phyloP scores from a whole-genome alignment of 2,888 invertebrate genomes.

The Rhagonycha lutea region DNA sequence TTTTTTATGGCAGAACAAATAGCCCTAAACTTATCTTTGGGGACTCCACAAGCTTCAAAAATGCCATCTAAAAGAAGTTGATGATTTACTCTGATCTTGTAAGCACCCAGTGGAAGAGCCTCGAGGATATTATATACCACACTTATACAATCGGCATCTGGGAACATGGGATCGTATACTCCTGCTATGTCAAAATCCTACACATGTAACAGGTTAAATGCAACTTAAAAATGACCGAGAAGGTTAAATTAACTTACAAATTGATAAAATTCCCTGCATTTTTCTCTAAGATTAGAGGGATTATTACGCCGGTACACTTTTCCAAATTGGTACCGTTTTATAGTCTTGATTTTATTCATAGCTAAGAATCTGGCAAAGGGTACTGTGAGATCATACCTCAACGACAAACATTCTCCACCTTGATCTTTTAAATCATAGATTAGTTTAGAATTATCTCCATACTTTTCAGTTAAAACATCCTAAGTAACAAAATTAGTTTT shows the following conservation, averaged over 20 bases:
- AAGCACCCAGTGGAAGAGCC: conserved; percentile 82
- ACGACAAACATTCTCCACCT: conserved; percentile 94
- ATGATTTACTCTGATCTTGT: conserved; percentile 93
- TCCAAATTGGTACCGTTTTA: conserved; percentile 98
- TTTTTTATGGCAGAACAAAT: conserved; percentile 99
- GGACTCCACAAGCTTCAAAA: conserved; percentile 95
- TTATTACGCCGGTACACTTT: conserved; percentile 98
- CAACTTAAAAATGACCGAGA: not conserved
- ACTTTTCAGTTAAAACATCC: conserved; percentile 98
- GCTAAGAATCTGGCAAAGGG: conserved; percentile 97
- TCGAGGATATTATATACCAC: conserved; percentile 91
- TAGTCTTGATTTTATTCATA: conserved; percentile 92
- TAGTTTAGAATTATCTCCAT: conserved; percentile 98
- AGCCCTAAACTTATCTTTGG: conserved; percentile 83
- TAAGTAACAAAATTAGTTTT: conserved; percentile 56
- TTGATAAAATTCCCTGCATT: conserved; percentile 98
- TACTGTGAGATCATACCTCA: conserved; percentile 97
- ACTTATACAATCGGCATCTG: conserved; percentile 95
- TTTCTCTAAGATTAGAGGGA: conserved; percentile 93
- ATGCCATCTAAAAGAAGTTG: conserved; percentile 92
- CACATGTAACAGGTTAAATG: not conserved
- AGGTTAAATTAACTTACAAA: conserved; percentile 75
- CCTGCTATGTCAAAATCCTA: conserved; percentile 99
- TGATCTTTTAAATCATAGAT: conserved; percentile 99
- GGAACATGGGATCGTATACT: conserved; percentile 92